These are phyloP conservation scores for Drosophila leontia DNA, from an alignment of 1,140 invertebrate genomes.

Conservation along the genomic window DNA sequence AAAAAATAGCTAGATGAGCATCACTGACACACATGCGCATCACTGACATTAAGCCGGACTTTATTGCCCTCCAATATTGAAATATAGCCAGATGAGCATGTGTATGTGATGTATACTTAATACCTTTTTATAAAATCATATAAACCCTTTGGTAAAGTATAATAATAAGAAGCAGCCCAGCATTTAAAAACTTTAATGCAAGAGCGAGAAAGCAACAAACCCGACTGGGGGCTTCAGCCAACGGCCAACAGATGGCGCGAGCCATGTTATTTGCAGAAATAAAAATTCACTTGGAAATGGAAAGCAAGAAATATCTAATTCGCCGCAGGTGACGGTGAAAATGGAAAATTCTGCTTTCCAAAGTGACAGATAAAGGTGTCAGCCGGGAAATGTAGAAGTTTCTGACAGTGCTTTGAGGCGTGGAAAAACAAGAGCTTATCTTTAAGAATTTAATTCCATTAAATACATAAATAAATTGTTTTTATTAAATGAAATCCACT, in stretches of 20 bases:
- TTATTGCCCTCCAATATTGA: no score
- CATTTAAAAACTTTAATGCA: slow-evolving; percentile 16
- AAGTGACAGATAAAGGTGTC: slow-evolving; percentile 17
- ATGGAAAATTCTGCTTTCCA: slow-evolving; percentile 30
- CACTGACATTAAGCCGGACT: no score
- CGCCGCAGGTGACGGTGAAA: slow-evolving; percentile 26
- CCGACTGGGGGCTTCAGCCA: slow-evolving; percentile 9
- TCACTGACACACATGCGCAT: no score
- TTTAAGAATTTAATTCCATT: not conserved
- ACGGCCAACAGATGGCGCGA: slow-evolving; percentile 57
- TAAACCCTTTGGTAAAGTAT: not conserved
- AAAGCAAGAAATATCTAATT: slow-evolving; percentile 17
- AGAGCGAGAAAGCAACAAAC: slow-evolving; percentile 7
- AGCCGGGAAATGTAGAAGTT: slow-evolving; percentile 28
- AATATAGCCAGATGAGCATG: no score
- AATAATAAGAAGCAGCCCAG: not conserved
- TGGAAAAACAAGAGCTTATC: not conserved
- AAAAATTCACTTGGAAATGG: slow-evolving; percentile 7
- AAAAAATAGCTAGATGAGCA: no score
- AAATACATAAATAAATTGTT: no score
- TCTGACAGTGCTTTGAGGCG: slow-evolving; percentile 30
- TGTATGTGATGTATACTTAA: not conserved
- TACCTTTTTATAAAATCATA: not conserved
- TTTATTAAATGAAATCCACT: not conserved
- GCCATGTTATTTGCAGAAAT: slow-evolving; percentile 6